Conservation (phyloP, 2,888 invertebrate species). For the Pharmacophagus antenor region DNA sequence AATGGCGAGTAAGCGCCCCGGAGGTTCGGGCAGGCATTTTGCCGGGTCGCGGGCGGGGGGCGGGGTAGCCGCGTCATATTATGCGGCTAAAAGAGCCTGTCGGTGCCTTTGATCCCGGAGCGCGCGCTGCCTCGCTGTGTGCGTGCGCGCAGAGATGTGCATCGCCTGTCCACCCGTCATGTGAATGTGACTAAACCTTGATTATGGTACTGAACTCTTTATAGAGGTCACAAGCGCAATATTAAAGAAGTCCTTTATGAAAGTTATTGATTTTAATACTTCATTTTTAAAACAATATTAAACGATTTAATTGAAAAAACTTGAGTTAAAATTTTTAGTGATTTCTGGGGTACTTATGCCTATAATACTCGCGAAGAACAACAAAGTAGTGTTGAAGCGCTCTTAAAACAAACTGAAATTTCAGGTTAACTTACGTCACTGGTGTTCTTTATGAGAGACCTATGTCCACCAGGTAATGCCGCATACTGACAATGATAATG, state of each 20-base stretch:
- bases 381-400: constrained; percentile 20
- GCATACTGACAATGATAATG: no score
- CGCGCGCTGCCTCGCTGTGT: constrained; percentile 47
- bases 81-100: constrained; percentile 81
- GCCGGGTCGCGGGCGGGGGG: constrained; percentile 63
- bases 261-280: background rate
- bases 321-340: no score
- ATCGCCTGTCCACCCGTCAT: constrained; percentile 77
- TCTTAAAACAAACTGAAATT: constrained; percentile 20
- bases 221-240: constrained; percentile 70
- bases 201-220: constrained; percentile 77
- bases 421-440: constrained; percentile 8
- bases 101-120: constrained; percentile 78
- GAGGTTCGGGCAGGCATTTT: constrained; percentile 65
- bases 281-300: background rate
- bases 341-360: background rate
- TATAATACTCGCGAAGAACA: constrained; percentile 17
- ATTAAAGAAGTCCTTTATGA: constrained; percentile 42
- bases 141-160: constrained; percentile 57
- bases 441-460: constrained; percentile 1
- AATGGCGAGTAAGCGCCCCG: constrained; percentile 75
- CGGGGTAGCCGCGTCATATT: constrained; percentile 78
- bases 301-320: background rate
- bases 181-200: constrained; percentile 80
- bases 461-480: no score